phyloP scores from a whole-genome alignment of 1,140 invertebrate genomes.

The Solenopsis invicta region DNA sequence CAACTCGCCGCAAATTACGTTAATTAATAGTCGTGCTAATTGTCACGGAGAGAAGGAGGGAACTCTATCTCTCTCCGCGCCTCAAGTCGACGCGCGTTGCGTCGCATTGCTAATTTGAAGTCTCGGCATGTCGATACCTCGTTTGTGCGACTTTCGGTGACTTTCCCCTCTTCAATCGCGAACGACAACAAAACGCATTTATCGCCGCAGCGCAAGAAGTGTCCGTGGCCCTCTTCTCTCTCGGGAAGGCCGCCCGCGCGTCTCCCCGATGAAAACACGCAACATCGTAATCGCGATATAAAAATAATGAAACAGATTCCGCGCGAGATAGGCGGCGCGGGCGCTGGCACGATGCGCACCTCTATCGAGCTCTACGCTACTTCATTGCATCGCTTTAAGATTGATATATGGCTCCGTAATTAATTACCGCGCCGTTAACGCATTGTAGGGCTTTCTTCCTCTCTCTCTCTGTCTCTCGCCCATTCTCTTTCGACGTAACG shows the following conservation, averaged over 20 bases:
- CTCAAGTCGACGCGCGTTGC: not conserved
- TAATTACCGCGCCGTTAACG: conserved; percentile 69
- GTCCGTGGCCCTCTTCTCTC: conserved; percentile 26
- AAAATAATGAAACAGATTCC: conserved; percentile 74
- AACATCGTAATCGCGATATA: conserved; percentile 75
- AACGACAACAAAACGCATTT: conserved; percentile 45
- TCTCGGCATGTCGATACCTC: conserved; percentile 30
- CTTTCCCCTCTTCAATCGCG: not conserved
- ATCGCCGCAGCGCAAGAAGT: not conserved
- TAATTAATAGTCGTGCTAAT: conserved; percentile 70
- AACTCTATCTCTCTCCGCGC: conserved; percentile 1
- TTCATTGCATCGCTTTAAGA: conserved; percentile 71
- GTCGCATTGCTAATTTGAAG: conserved; percentile 12
- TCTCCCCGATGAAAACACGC: conserved; percentile 63
- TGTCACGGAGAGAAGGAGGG: conserved; percentile 25
- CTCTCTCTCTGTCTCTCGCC: not conserved
- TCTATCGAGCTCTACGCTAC: conserved; percentile 66
- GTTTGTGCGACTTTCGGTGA: not conserved
- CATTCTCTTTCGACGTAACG: conserved; percentile 1
- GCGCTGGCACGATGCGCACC: conserved; percentile 66
- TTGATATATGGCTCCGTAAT: conserved; percentile 74
- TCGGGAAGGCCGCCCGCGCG: conserved; percentile 40
- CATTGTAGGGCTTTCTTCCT: conserved; percentile 38
- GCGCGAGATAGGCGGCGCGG: conserved; percentile 64
- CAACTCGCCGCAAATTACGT: conserved; percentile 55